Conservation (phyloP, 2,888 invertebrate species). For the Tenthredo amoena region DNA sequence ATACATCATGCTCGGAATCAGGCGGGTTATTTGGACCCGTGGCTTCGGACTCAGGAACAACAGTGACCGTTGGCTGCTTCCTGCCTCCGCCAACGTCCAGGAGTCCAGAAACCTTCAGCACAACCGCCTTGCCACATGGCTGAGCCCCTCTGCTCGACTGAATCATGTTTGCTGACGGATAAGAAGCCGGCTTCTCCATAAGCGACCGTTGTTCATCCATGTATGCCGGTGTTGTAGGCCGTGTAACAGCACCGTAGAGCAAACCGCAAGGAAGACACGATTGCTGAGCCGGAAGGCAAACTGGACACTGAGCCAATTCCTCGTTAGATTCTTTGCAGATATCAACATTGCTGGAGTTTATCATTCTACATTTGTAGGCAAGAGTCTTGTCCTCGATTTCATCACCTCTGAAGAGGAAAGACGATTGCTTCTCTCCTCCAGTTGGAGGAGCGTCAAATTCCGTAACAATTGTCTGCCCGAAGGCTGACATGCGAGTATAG, state of each 20-base stretch:
- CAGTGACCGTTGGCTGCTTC: conserved; percentile 68
- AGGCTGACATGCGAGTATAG: conserved; percentile 84
- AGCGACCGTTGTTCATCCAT: neutral
- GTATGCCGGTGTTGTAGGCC: neutral
- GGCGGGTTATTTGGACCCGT: conserved; percentile 62
- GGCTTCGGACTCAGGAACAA: conserved; percentile 64
- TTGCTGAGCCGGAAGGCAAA: conserved; percentile 59
- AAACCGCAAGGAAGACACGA: conserved; percentile 63
- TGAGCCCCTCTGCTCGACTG: conserved; percentile 66
- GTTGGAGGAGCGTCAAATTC: conserved; percentile 77
- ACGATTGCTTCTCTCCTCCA: conserved; percentile 49
- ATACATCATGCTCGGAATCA: conserved; percentile 86
- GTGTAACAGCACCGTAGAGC: conserved; percentile 54
- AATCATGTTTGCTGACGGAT: conserved; percentile 54
- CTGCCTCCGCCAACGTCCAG: conserved; percentile 60
- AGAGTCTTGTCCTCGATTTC: conserved; percentile 56
- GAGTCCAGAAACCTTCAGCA: conserved; percentile 74
- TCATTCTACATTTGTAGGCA: conserved; percentile 66
- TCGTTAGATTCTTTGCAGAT: conserved; percentile 59
- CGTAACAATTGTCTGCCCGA: conserved; percentile 83
- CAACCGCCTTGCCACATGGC: conserved; percentile 70
- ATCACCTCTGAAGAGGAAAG: conserved; percentile 58
- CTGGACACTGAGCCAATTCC: conserved; percentile 54
- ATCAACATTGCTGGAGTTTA: conserved; percentile 61
- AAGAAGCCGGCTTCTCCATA: conserved; percentile 42